phyloP scores from a whole-genome alignment of 1,140 invertebrate genomes.

The Bombus superbus region DNA sequence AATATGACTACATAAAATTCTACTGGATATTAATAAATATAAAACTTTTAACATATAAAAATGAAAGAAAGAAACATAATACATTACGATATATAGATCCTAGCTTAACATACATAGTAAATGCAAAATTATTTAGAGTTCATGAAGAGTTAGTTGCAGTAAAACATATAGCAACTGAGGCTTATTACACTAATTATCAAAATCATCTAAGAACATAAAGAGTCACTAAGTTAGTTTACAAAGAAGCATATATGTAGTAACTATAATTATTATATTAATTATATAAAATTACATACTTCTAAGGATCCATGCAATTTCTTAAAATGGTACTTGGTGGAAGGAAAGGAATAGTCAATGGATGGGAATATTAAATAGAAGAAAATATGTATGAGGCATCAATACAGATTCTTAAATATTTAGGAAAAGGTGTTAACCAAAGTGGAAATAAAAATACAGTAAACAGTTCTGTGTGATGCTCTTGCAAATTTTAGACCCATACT shows the following conservation, averaged over 20 bases:
- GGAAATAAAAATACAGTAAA: slow-evolving; percentile 41
- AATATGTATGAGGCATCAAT: slow-evolving; percentile 21
- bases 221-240: too few species aligned
- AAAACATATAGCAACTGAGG: background rate
- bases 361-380: slow-evolving; percentile 6
- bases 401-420: slow-evolving; percentile 27
- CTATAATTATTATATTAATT: background rate
- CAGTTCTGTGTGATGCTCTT: slow-evolving; percentile 47
- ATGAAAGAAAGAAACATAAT: background rate
- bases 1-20: background rate
- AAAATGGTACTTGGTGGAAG: background rate
- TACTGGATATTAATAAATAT: background rate
- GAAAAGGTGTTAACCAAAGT: slow-evolving; percentile 45
- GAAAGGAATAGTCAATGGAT: background rate
- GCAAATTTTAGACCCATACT: slow-evolving; percentile 58
- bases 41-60: background rate
- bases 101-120: background rate
- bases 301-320: background rate
- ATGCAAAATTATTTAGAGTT: background rate
- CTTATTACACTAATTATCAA: background rate
- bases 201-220: too few species aligned
- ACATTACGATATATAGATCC: background rate
- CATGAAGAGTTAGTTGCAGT: background rate
- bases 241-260: background rate
- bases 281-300: background rate